Conservation (phyloP, 2,113 vertebrate species). For the Alexandromys fortis region DNA sequence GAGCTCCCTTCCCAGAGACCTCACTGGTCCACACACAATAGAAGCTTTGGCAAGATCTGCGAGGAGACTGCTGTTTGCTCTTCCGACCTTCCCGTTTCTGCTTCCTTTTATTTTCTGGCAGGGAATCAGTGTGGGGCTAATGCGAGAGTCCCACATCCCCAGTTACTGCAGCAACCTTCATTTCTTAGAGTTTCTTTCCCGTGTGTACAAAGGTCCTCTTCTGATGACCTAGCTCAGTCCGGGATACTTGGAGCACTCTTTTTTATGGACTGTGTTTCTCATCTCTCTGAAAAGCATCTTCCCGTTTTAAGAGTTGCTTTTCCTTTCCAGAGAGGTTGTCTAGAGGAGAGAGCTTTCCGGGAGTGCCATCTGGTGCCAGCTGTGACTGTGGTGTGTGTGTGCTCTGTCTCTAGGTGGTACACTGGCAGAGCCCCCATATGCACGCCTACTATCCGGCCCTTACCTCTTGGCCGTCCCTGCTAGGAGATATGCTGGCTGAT, state of each 20-base stretch:
- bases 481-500: conserved; percentile 97
- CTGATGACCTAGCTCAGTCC: not conserved
- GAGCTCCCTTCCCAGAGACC: not conserved
- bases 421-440: conserved; percentile 99
- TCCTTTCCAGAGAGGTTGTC: not conserved
- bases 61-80: not conserved
- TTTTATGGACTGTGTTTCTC: not conserved
- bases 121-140: not conserved
- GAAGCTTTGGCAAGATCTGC: not conserved
- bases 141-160: not conserved
- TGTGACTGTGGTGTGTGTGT: not conserved
- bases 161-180: not conserved
- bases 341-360: not conserved
- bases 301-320: not conserved
- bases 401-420: conserved; percentile 90
- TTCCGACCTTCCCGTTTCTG: not conserved
- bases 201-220: not conserved
- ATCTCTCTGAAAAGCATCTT: not conserved
- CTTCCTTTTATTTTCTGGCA: not conserved
- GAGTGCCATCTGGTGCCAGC: not conserved
- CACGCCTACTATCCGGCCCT: conserved; percentile 97
- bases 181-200: conserved; percentile 16
- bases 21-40: not conserved
- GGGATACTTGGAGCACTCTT: not conserved
- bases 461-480: conserved; percentile 96